Base-by-base conservation (phyloP, 2,888 invertebrate genomes). In the Exocentrus adspersus region DNA sequence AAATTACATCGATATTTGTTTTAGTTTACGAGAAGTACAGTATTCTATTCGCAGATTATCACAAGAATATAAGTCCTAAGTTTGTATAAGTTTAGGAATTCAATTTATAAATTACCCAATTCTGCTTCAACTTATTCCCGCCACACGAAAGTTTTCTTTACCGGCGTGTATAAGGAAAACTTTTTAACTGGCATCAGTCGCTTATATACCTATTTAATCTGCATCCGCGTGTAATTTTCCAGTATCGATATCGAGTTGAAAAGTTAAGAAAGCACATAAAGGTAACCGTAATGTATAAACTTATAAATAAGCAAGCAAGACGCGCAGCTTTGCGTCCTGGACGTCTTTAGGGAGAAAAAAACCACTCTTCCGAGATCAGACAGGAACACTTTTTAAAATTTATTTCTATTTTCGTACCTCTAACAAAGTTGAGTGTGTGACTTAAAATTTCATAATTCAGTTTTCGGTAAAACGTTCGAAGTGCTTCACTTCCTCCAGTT, bases 201-300 rank as follows among this genome's bases (percentile, higher is more conserved):
- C 37, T n/a, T n/a, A n/a, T n/a, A 2, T n/a, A 37, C 37, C 14
- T 37, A 37, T 37, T 37, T 37, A 37, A 17, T n/a, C n/a, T 51
- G 19, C 10, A 32, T 19, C 14, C 19, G 17, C 32, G 9, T 28
- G 28, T 51, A 51, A 51, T 51, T 51, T 51, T 16, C 50, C 7
- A 16, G 17, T 28, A 6, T 51, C 50, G 19, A 51, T 51, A 32
- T 17, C 10, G n/a, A 51, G 50, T 9, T 10, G 50, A 19, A 32
- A 51, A 51, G 50, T 51, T 32, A 4, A 19, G 16, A 3, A 17
- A 51, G 17, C 32, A 17, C 30, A 51, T 51, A 51, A 51, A 51
- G 30, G 14, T 17, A 7, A 30, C 17, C 9, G 5, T 6, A 51
- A 51, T 51, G 30, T 51, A 51, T 51, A 51, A 51, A 51, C 30